Evolutionary conservation across 1,140 invertebrate species (phyloP).

Genomic region (Drosophila ogumai): DNA sequence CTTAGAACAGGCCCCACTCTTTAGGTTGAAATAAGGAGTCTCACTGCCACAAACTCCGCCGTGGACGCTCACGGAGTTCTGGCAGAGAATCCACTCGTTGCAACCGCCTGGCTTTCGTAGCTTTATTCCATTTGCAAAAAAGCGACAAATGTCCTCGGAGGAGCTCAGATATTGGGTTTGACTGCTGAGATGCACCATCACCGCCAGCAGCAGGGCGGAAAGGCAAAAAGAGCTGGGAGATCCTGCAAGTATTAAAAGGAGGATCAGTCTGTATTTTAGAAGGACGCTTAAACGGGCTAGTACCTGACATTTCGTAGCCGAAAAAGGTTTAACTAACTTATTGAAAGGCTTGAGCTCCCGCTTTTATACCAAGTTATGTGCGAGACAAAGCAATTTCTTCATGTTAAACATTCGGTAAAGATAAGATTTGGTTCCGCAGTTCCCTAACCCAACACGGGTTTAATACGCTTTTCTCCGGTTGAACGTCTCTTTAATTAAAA

Average conservation of each 20-base stretch:
- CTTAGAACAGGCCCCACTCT: not conserved
- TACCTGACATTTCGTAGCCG: not conserved
- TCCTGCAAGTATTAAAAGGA: not conserved
- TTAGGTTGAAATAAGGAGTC: not conserved
- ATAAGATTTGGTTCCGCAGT: not conserved
- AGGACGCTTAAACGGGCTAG: too few species aligned
- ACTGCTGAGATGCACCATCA: not conserved
- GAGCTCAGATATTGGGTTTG: not conserved
- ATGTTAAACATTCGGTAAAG: not conserved
- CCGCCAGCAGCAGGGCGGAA: not conserved
- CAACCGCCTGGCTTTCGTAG: conserved; percentile 6
- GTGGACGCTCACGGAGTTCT: conserved; percentile 5
- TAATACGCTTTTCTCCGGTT: not conserved
- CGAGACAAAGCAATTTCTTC: not conserved
- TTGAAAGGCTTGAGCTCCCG: not conserved
- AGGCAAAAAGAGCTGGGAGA: not conserved
- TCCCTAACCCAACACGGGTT: not conserved
- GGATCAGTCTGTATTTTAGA: not conserved
- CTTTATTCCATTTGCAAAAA: not conserved
- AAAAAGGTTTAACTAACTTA: not conserved
- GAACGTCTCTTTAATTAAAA: conserved; percentile 9
- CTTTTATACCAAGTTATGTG: conserved; percentile 1
- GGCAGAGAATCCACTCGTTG: conserved; percentile 10
- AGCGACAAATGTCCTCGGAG: not conserved
- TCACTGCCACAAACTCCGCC: not conserved